Evolutionary conservation across 1,140 invertebrate genomes (phyloP).

Genomic region (Hermatobates lingyangjiaoensis): DNA sequence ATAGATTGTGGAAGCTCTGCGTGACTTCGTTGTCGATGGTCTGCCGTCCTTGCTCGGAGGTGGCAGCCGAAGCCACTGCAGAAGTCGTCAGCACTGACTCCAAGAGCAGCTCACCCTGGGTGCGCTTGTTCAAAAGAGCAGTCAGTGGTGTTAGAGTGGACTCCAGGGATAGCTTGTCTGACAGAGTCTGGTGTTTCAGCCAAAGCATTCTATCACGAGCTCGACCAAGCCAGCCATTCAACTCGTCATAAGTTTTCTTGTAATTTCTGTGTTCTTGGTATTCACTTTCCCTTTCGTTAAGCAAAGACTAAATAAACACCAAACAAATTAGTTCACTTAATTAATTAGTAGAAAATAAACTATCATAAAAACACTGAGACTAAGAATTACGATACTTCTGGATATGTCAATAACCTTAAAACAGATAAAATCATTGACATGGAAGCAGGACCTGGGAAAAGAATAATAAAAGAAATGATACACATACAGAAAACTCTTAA

Average conservation of each 20-base stretch:
- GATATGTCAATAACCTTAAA: too few species aligned
- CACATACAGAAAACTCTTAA: too few species aligned
- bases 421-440: too few species aligned
- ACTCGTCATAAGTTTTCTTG: conserved; percentile 74
- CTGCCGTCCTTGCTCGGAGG: conserved; percentile 55
- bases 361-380: too few species aligned
- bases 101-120: conserved; percentile 70
- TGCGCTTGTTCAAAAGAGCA: conserved; percentile 68
- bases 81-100: conserved; percentile 72
- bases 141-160: conserved; percentile 70
- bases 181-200: conserved; percentile 60
- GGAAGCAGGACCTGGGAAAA: too few species aligned
- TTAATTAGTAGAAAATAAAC: too few species aligned
- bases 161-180: conserved; percentile 74
- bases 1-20: conserved; percentile 66
- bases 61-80: conserved; percentile 64
- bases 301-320: conserved; percentile 48
- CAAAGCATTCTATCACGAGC: conserved; percentile 76
- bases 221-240: conserved; percentile 63
- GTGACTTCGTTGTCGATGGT: conserved; percentile 63
- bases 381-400: too few species aligned
- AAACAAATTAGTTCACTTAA: too few species aligned
- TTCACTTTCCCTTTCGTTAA: conserved; percentile 61
- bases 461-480: too few species aligned
- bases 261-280: conserved; percentile 72